These are phyloP conservation scores for Cacatua alba DNA, from an alignment of 2,113 vertebrate species.

Conservation along the genomic window DNA sequence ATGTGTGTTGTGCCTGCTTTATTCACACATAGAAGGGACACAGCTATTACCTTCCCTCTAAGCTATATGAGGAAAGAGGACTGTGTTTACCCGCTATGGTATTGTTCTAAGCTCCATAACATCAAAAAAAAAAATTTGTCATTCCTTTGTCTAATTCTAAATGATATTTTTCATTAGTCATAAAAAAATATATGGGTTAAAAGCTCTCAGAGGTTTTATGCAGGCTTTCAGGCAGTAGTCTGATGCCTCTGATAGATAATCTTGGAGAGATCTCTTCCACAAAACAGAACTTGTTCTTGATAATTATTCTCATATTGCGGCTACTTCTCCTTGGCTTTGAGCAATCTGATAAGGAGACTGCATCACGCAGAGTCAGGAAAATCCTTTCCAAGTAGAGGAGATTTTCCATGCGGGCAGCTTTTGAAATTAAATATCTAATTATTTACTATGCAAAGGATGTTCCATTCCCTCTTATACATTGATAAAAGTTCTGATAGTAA, in stretches of 20 bases:
- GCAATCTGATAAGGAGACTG: background rate
- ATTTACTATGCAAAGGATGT: background rate
- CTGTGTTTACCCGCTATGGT: background rate
- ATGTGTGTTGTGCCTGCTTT: background rate
- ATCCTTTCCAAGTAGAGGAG: background rate
- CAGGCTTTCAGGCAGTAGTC: background rate
- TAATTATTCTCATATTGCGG: background rate
- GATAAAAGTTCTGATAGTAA: background rate
- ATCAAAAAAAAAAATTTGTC: background rate
- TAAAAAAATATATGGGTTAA: background rate
- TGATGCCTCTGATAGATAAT: conserved; percentile 22
- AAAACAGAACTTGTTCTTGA: background rate
- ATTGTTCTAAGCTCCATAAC: background rate
- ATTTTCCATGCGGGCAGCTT: background rate
- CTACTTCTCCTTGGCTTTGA: background rate
- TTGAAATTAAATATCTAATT: background rate
- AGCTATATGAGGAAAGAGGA: background rate
- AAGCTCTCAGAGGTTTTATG: background rate
- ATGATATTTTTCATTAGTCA: background rate
- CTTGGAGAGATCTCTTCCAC: background rate
- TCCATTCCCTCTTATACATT: background rate
- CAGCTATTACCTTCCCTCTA: background rate
- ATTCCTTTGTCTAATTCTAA: background rate
- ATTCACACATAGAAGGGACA: background rate
- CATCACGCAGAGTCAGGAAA: background rate